Percentiles rank a stretch among this genome's conserved stretches.
Evolutionary conservation across 1,140 invertebrate genomes (phyloP).

Genomic region (Bradysia coprophila): DNA sequence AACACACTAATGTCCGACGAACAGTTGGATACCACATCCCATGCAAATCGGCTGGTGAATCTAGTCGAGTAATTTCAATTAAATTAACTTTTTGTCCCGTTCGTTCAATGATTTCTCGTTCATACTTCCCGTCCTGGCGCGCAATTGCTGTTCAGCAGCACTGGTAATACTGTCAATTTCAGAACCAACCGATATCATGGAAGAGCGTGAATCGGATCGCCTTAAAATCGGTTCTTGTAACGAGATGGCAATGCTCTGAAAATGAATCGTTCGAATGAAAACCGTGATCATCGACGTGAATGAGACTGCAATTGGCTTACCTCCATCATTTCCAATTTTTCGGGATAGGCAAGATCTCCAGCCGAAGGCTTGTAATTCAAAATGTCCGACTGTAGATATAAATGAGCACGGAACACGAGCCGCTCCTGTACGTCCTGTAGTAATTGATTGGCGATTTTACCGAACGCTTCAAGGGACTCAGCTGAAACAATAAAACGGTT

Average conservation of each 20-base stretch:
- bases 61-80: too few species aligned
- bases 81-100: too few species aligned
- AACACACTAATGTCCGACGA: conserved; percentile 77
- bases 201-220: conserved; percentile 44
- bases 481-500: conserved; percentile 16
- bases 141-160: conserved; percentile 4
- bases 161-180: not conserved
- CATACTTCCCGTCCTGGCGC: conserved; percentile 7
- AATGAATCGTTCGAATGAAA: conserved; percentile 3
- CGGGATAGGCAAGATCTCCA: conserved; percentile 93
- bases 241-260: conserved; percentile 50
- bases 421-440: conserved; percentile 93
- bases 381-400: conserved; percentile 87
- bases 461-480: conserved; percentile 61
- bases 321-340: conserved; percentile 96
- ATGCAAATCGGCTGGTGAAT: conserved; percentile 88
- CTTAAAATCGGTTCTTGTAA: conserved; percentile 41
- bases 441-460: conserved; percentile 64
- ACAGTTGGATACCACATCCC: conserved; percentile 99
- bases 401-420: conserved; percentile 86
- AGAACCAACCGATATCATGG: conserved; percentile 42
- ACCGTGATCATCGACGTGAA: not conserved
- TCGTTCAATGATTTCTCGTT: too few species aligned
- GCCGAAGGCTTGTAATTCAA: conserved; percentile 71
- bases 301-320: conserved; percentile 13